Conservation (phyloP, 2,113 vertebrate species). For the Brevimyrus niger region DNA sequence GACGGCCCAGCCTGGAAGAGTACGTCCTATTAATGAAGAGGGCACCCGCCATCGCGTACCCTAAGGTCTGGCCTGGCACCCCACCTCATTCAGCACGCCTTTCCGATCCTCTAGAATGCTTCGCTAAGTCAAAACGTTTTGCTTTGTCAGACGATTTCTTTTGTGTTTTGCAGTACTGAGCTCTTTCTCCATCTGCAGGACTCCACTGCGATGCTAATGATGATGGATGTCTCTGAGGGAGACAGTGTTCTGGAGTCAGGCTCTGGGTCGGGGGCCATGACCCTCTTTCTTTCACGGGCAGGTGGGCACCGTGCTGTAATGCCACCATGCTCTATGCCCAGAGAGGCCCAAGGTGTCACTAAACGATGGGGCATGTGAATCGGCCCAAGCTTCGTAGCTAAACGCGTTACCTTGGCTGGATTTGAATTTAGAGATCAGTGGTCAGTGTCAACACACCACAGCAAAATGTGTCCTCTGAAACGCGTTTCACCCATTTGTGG, state of each 20-base stretch:
- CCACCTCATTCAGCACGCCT: neutral
- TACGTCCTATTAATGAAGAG: conserved; percentile 78
- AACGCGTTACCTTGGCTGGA: neutral
- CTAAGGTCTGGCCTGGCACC: conserved; percentile 64
- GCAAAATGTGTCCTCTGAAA: too few species aligned
- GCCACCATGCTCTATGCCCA: neutral
- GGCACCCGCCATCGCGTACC: conserved; percentile 71
- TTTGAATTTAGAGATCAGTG: too few species aligned
- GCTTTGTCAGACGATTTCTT: neutral
- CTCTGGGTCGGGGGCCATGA: conserved; percentile 78
- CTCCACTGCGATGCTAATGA: conserved; percentile 54
- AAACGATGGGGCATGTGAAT: neutral
- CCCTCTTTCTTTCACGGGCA: conserved; percentile 83
- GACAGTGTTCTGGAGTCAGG: conserved; percentile 78
- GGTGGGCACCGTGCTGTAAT: conserved; percentile 53
- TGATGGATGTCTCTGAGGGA: conserved; percentile 77
- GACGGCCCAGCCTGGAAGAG: conserved; percentile 72
- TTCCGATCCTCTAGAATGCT: neutral
- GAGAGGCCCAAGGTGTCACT: neutral
- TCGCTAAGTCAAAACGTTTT: neutral
- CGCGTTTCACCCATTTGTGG: too few species aligned
- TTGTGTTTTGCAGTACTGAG: neutral
- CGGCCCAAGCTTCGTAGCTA: neutral
- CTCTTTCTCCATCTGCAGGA: conserved; percentile 53
- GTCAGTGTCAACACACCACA: too few species aligned